Conservation (phyloP, 64 coral and sea anemone species). For the Actinia tenebrosa region DNA sequence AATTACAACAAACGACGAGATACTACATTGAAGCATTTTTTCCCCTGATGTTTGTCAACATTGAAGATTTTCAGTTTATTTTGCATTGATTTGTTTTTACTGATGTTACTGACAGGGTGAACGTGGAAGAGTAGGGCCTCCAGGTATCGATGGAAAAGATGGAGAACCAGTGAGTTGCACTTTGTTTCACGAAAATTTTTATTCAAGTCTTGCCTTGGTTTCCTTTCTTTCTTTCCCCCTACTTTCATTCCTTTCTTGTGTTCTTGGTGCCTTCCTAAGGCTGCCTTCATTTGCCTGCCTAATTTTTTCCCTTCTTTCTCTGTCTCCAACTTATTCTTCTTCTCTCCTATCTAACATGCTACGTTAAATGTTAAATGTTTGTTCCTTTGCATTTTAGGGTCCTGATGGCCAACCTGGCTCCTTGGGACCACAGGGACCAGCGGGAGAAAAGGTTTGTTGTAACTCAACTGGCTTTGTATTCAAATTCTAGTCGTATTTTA, state of each 20-base stretch:
- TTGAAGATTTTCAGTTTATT: neutral
- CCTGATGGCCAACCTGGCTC: constrained; percentile 36
- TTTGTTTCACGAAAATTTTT: neutral
- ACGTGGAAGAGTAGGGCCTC: constrained; percentile 12
- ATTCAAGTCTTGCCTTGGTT: neutral
- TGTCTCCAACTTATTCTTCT: too few relatives aligned
- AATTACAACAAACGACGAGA: neutral
- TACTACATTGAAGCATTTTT: too few relatives aligned
- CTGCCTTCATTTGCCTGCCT: too few relatives aligned
- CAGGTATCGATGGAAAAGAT: constrained; percentile 26
- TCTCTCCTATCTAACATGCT: too few relatives aligned
- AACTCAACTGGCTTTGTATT: too few relatives aligned
- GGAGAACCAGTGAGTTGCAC: constrained; percentile 24
- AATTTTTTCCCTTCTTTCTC: neutral
- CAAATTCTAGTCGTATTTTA: too few relatives aligned
- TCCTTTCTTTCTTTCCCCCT: neutral
- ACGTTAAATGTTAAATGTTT: neutral
- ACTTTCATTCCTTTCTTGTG: neutral
- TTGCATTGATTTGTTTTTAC: neutral
- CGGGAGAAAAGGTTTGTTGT: constrained; percentile 54
- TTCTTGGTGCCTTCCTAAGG: neutral
- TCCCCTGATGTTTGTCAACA: too few relatives aligned
- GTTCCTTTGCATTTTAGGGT: constrained; percentile 16
- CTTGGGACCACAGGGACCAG: constrained; percentile 24
- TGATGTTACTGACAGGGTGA: neutral